Evolutionary conservation across 2,888 invertebrate genomes (phyloP), one percentile per base, ranked within the genome.

Genomic region (Leptura quadrifasciata): DNA sequence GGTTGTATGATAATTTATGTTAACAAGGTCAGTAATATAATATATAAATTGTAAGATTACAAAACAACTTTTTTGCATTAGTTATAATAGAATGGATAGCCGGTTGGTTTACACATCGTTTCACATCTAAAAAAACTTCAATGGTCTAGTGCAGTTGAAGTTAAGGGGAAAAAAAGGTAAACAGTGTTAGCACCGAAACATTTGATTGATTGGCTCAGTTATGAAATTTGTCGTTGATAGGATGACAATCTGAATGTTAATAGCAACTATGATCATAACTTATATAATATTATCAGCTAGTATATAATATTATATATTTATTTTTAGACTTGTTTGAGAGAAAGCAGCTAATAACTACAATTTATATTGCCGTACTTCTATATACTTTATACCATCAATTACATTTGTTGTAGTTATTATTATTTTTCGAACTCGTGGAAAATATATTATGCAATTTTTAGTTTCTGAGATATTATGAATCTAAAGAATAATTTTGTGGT

Each of bases 1-100:
- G 47, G 47, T 6, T n/a, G 47, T 47, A 47, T 47, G n/a, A 47
- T 47, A 47, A 47, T 47, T 47, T 47, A 47, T 47, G 47, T 47
- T n/a, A 47, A 47, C n/a, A 15, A n/a, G 15, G 47, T 47, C 47
- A n/a, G n/a, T 47, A 47, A 5, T 6, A n/a, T 47, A 47, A 5
- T 6, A n/a, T n/a, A n/a, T 47, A 47, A n/a, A 47, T n/a, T n/a
- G n/a, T 12, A 47, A 47, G n/a, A n/a, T 6, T 12, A n/a, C n/a
- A 47, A 39, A 39, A 12, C 39, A n/a, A 12, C 47, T n/a, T 47
- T 47, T 47, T 47, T 6, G 47, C 47, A 2, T n/a, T 0, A 47
- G 47, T 4, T 39, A 15, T 47, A 47, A 47, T 12, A 47, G n/a
- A 47, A 47, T 47, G 47, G 47, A 47, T 47, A 31, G 39, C 10